Evolutionary conservation across 2,797 vertebrate species (phyloP), one percentile per base, ranked within the genome.

Genomic region (Cheirogaleus major): DNA sequence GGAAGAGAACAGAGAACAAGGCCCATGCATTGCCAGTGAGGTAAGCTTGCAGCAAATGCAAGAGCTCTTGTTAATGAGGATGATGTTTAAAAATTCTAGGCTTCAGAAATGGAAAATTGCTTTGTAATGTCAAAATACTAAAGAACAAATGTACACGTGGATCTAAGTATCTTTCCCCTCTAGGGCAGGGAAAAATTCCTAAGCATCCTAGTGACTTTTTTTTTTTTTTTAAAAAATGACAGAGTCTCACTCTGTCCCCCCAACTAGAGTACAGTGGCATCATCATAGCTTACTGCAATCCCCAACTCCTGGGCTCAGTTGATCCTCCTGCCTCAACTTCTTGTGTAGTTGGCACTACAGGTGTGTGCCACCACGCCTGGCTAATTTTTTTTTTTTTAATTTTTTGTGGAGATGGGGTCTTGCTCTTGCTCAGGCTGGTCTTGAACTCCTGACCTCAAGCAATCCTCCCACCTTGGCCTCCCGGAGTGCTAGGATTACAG

Each of bases 81-180:
- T 32, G 75, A 38, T 27, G 30, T 75, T 94, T 73, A 57, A 82
- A 75, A 73, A 80, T 23, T 48, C 32, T 11, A 82, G 38, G 61
- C 82, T 50, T 93, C 38, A 65, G 52, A 88, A 38, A 78, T 8
- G 14, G 52, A 69, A 79, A 75, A 41, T 45, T 15, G 41, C 5
- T 35, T 50, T 69, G 20, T 63, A 48, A 70, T 80, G 12, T 82
- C 35, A 85, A 91, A 94, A 89, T 48, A 92, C 32, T 95, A 76
- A 78, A 88, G 55, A 78, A 57, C 48, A 87, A 69, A 43, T 15
- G 12, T 57, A 87, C 13, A 84, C 41, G 25, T 41, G 10, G 32
- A 67, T 75, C 55, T 84, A 72, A 78, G 38, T 63, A 86, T 76
- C 50, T 72, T 65, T 87, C 59, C 55, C 50, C 27, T 93, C 48